Conservation (phyloP, 2,797 vertebrate genomes). For the Halcyon leucocephala region DNA sequence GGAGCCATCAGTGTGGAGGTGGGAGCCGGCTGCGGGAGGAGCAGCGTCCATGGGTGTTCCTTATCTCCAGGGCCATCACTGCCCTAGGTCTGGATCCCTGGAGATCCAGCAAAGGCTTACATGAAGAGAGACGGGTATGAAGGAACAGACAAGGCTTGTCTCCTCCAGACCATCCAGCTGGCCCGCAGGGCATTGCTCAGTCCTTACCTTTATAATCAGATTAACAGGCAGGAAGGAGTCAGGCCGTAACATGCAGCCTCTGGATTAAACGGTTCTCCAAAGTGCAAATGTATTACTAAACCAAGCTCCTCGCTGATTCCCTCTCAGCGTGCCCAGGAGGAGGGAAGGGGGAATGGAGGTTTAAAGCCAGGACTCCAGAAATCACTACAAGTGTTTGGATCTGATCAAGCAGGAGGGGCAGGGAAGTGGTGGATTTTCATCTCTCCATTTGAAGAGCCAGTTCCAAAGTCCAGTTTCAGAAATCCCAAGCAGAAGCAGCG, state of each 20-base stretch:
- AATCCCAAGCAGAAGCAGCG: not conserved
- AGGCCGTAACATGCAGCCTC: not conserved
- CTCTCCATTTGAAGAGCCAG: not conserved
- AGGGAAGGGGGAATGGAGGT: not conserved
- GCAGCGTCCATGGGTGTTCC: accelerated
- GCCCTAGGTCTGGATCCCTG: not conserved
- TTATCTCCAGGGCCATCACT: not conserved
- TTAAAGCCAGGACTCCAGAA: not conserved
- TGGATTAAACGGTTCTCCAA: not conserved
- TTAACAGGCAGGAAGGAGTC: slow-evolving; percentile 25
- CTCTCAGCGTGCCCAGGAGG: not conserved
- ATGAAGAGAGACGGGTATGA: not conserved
- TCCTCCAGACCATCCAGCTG: not conserved
- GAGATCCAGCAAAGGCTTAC: not conserved
- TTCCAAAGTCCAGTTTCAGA: not conserved
- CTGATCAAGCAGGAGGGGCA: not conserved
- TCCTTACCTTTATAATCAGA: not conserved
- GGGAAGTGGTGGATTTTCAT: not conserved
- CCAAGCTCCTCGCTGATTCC: not conserved
- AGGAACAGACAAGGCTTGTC: not conserved
- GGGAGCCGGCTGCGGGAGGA: not conserved
- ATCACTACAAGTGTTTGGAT: not conserved
- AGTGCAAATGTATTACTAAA: slow-evolving; percentile 42
- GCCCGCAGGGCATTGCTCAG: not conserved
- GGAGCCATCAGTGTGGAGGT: not conserved